Base-by-base conservation (phyloP, 2,888 invertebrate genomes). In the Hoplodrina blanda region DNA sequence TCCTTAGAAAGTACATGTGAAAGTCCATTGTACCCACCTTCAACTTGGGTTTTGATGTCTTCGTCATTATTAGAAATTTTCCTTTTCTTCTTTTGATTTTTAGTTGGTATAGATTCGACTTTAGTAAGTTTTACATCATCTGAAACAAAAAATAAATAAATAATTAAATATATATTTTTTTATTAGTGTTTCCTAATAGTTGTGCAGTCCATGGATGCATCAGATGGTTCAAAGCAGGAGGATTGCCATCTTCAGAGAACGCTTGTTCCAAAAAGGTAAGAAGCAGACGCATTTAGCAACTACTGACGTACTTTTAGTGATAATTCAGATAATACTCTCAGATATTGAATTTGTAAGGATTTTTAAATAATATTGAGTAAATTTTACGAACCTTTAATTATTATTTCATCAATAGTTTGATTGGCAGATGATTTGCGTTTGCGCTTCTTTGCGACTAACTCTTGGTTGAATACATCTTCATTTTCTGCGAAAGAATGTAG, bases 31-130 rank as follows among this genome's bases (percentile, higher is more conserved):
- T 41, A 78, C 73, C 13, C 10, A 83, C 83, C 80, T 79, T 80
- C 59, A 70, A 60, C 37, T 46, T 65, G 59, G 52, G 61, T 37
- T 54, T 64, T 46, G n/a, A n/a, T 17, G 20, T 65, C 73, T 54
- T 85, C 83, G 11, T 84, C 75, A 64, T 72, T 82, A 56, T 84
- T 72, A 13, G 85, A 83, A 56, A 88, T 77, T 87, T 91, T 91
- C 8, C 77, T 83, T 49, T 85, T 85, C 53, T 85, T 85, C 72
- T 84, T 85, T 52, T 71, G n/a, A 65, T 74, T 83, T 8, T 64
- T 66, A 8, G 50, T 60, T 19, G 17, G 10, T 17, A 70, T 5
- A 17, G 66, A 66, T 6, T 71, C 57, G 56, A 69, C 65, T 19
- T 56, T 55, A 19, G 59, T 62, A 33, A 49, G 25, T 49, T 76